phyloP scores from a whole-genome alignment of 2,113 vertebrate genomes.

The Colaptes auratus region DNA sequence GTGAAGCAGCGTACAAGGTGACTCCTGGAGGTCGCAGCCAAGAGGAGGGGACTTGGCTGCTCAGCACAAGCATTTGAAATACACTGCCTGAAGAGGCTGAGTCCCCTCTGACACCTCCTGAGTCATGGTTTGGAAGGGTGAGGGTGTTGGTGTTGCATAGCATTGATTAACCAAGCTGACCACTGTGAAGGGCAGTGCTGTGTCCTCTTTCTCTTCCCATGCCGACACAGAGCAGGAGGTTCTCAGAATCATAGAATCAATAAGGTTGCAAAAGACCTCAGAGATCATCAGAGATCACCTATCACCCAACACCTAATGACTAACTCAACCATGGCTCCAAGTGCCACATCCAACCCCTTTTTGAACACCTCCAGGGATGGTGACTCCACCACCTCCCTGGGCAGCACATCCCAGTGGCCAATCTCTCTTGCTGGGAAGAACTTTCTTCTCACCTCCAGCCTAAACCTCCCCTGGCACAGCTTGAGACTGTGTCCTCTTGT shows the following conservation, averaged over 20 bases:
- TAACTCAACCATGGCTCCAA: too few species aligned
- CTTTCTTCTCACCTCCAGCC: too few species aligned
- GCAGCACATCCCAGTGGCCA: too few species aligned
- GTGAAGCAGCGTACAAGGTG: neutral
- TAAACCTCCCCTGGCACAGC: too few species aligned
- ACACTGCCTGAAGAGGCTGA: neutral
- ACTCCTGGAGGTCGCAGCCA: neutral
- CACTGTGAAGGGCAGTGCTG: fast-evolving
- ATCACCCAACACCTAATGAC: too few species aligned
- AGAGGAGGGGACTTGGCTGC: neutral
- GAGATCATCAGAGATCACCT: too few species aligned
- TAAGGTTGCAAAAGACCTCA: too few species aligned
- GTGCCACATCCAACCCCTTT: too few species aligned
- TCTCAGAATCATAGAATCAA: neutral
- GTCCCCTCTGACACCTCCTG: neutral
- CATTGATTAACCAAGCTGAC: fast-evolving
- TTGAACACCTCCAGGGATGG: too few species aligned
- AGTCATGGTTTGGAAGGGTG: fast-evolving
- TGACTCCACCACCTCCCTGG: too few species aligned
- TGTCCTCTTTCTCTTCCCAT: neutral
- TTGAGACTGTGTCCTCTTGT: too few species aligned
- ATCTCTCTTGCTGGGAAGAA: too few species aligned
- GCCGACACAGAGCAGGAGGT: fast-evolving
- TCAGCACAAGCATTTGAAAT: fast-evolving
- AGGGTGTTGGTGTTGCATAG: fast-evolving